A percentile compares a stretch with the other conserved stretches of the same genome.
Evolutionary conservation across 2,797 vertebrate species (phyloP).

Genomic region (Anabas testudineus): DNA sequence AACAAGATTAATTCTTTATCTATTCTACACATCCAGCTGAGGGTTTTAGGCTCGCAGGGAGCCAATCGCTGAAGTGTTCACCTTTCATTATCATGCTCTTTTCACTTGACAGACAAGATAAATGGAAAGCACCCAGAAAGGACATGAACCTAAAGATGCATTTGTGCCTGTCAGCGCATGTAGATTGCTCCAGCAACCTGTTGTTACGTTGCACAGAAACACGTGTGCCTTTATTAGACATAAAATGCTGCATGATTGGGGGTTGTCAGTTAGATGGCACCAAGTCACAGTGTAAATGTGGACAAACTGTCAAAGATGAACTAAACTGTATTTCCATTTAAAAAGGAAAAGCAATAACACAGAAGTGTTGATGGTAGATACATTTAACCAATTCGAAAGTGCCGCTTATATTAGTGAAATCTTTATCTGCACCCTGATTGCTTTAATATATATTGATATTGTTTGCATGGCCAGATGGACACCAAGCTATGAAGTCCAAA

Average conservation of each 20-base stretch:
- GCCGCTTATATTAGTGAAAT: no score
- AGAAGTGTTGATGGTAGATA: not conserved
- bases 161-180: constrained; percentile 74
- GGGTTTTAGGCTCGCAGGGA: constrained; percentile 56
- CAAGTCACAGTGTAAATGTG: constrained; percentile 34
- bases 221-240: constrained; percentile 58
- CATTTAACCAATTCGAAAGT: not conserved
- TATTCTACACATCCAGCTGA: constrained; percentile 1
- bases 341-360: constrained; percentile 2
- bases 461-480: no score
- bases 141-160: constrained; percentile 76
- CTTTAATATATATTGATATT: no score
- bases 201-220: constrained; percentile 69
- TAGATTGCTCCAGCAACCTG: constrained; percentile 69
- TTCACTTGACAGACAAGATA: constrained; percentile 80
- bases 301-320: constrained; percentile 30
- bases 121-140: constrained; percentile 78
- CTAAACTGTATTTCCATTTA: not conserved
- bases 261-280: constrained; percentile 58
- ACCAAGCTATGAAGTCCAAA: no score
- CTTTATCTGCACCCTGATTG: no score
- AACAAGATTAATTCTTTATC: constrained; percentile 5
- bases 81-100: constrained; percentile 78
- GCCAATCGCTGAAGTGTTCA: constrained; percentile 73
- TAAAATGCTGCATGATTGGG: constrained; percentile 35